Evolutionary conservation across 35 echinoderm and acorn worm genomes (phyloP), one percentile per base, ranked within the genome.

Genomic region (Lytechinus pictus): DNA sequence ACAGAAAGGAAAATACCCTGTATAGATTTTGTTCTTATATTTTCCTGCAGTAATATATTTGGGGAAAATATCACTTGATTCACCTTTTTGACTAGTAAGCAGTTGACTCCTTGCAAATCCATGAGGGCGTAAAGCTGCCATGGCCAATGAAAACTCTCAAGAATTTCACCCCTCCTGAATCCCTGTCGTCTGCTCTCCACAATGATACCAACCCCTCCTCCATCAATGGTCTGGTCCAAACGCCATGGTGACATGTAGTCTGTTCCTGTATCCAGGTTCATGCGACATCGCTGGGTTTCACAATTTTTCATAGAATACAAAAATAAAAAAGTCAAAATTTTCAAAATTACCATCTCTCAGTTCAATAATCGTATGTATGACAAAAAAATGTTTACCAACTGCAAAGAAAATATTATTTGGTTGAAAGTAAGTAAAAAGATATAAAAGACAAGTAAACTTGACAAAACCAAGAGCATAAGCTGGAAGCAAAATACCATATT

Each of bases 101-200:
- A 97, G 94, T 99, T 99, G 90, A 99, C 95, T 28, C 98, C 98
- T 44, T 95, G 96, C 28, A 97, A 97, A 55, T 99, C 97, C 94
- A 97, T 95, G 11, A 91, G 91, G 11, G 95, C 95, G 96, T 99
- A 98, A 14, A 95, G n/a, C 88, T 97, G 97, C 98, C 98, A 99
- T 10, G 98, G 98, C 97, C 97, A 97, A 53, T 99, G 98, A 88
- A 98, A 97, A 95, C 98, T 97, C 86, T 99, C 98, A 27, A 99
- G n/a, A 86, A 99, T 95, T 27, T 99, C 98, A 19, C 98, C 98
- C 66, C 95, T 71, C 89, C 93, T 89, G 89, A 97, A 97, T 52
- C 97, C 79, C 21, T 57, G 13, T 58, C 90, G 95, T 33, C 95
- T 94, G 66, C 97, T 98, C 55, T 97, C 96, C 7, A 99, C 89